phyloP scores from a whole-genome alignment of 2,888 invertebrate genomes.

The Criorhina ranunculi region DNA sequence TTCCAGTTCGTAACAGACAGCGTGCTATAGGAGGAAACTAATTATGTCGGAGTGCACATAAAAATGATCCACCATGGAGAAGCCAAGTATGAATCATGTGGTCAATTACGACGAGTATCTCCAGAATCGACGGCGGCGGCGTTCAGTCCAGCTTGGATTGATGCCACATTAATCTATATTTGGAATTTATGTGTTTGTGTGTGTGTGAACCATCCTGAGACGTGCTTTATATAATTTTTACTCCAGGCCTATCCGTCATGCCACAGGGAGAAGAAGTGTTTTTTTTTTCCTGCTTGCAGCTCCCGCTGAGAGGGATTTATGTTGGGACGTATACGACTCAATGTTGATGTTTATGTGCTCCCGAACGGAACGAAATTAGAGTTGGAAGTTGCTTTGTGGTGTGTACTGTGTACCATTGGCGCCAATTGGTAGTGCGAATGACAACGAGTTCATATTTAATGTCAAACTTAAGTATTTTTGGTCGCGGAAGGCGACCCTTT shows the following conservation, averaged over 20 bases:
- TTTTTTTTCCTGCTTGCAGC: conserved; percentile 2
- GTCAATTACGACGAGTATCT: conserved; percentile 55
- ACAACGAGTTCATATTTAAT: conserved; percentile 59
- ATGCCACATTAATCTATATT: conserved; percentile 69
- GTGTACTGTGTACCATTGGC: conserved; percentile 45
- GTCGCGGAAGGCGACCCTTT: background rate
- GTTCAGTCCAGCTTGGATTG: conserved; percentile 43
- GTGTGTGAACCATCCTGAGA: conserved; percentile 15
- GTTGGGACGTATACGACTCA: conserved; percentile 6
- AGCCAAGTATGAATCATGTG: conserved; percentile 39
- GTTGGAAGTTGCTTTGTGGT: conserved; percentile 7
- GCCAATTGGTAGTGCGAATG: conserved; percentile 56
- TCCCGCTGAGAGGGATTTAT: conserved; percentile 60
- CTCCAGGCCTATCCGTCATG: conserved; percentile 30
- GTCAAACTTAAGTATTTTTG: conserved; percentile 57
- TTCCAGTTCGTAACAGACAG: conserved; percentile 3
- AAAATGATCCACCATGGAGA: conserved; percentile 10
- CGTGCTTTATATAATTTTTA: conserved; percentile 66
- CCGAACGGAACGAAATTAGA: conserved; percentile 59
- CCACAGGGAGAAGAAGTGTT: conserved; percentile 15
- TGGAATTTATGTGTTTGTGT: conserved; percentile 24
- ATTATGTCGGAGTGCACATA: conserved; percentile 48
- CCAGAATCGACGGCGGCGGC: conserved; percentile 17
- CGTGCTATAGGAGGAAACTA: conserved; percentile 15
- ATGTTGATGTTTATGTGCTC: conserved; percentile 31